A percentile compares a stretch with the other conserved stretches of the same genome.
Conservation (phyloP, 2,113 vertebrate species). For the Amphiprion ocellaris region DNA sequence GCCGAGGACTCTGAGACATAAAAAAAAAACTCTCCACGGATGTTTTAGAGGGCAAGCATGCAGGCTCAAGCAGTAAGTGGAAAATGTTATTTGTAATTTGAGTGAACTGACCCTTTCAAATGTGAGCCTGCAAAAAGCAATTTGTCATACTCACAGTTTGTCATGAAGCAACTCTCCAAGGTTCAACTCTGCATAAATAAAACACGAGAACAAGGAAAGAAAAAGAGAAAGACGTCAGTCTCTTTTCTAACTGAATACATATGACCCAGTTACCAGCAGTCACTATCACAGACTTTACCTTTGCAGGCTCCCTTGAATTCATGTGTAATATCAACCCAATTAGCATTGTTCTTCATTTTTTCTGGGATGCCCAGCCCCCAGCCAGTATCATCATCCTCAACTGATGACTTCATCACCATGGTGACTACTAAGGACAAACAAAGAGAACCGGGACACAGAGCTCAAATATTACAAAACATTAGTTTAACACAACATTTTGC, state of each 20-base stretch:
- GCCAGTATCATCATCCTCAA: slow-evolving; percentile 96
- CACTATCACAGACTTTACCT: slow-evolving; percentile 77
- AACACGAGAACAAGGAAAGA: slow-evolving; percentile 41
- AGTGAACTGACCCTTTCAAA: not conserved
- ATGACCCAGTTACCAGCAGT: not conserved
- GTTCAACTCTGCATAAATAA: slow-evolving; percentile 90
- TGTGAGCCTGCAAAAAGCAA: not conserved
- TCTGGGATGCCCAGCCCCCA: slow-evolving; percentile 94
- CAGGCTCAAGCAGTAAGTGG: not conserved
- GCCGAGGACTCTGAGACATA: not conserved
- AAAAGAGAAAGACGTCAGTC: not conserved
- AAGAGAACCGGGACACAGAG: not conserved
- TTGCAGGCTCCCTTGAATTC: slow-evolving; percentile 97
- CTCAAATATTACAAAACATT: slow-evolving; percentile 12
- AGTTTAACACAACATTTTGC: not conserved
- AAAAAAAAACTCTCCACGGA: not conserved
- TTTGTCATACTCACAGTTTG: slow-evolving; percentile 93
- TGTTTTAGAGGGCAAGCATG: not conserved
- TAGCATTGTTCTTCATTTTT: slow-evolving; percentile 93
- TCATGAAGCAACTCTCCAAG: slow-evolving; percentile 98
- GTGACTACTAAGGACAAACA: slow-evolving; percentile 67
- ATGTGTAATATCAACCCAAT: slow-evolving; percentile 96
- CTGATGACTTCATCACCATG: slow-evolving; percentile 97
- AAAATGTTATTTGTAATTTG: not conserved
- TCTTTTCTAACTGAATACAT: not conserved